Evolutionary conservation across 35 echinoderm and acorn worm species (phyloP), one percentile per base, ranked within the genome.

Genomic region (Heliocidaris erythrogramma): DNA sequence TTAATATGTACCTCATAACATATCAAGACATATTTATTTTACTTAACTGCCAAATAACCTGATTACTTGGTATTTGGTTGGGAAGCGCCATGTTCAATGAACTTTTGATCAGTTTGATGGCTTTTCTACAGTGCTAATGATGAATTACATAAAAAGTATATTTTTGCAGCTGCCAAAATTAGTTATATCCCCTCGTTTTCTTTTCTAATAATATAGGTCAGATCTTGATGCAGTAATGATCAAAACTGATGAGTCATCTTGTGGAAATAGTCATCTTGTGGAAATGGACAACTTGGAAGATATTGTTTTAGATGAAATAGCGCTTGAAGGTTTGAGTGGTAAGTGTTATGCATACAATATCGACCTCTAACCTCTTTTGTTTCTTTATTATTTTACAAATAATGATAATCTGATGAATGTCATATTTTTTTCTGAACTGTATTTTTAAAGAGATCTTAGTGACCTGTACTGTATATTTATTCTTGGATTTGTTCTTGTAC

Each of bases 261-360:
- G 21, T 89, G 30, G 47, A 32, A 32, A 89, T n/a, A 32, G 30
- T 6, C 7, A 48, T 47, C 87, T 17, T 47, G 21, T 89, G 30
- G 47, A 32, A 32, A 89, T 89, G 87, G 87, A 89, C 4, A 9
- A 89, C 16, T 27, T 89, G 47, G 87, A 89, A 48, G 87, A 48
- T 48, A 13, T 47, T 48, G 47, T 89, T 48, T 17, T 89, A 47
- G 87, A 89, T 89, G 87, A 89, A 89, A 89, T 89, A 89, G 87
- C 87, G 4, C 87, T 89, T 89, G 87, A 89, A 47, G 87, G 87
- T 32, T 89, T 89, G 47, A 9, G 31, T 89, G 87, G 87, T 89
- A 89, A 89, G 87, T 42, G 12, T 89, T 89, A 13, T 42, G 10
- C 29, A 87, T 42, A 11, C 24, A 87, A 13, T 87, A 21, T 87